Conservation (phyloP, 2,797 vertebrate species). For the Danio albolineatus region DNA sequence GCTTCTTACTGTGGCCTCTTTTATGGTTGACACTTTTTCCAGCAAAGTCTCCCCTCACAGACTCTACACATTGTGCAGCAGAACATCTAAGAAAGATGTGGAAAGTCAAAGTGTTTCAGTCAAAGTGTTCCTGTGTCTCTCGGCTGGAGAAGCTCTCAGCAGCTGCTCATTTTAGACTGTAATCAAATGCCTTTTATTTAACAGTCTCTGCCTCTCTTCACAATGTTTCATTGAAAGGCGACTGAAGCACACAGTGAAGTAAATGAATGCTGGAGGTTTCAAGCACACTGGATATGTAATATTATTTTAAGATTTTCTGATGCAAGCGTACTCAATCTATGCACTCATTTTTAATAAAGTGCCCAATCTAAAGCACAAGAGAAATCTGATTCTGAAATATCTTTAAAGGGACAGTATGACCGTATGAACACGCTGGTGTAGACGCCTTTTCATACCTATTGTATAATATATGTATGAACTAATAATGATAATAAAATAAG, state of each 20-base stretch:
- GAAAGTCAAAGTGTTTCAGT: constrained; percentile 7
- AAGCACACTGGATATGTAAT: constrained; percentile 4
- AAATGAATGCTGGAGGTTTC: constrained; percentile 30
- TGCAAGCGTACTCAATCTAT: constrained; percentile 15
- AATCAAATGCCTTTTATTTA: constrained; percentile 52
- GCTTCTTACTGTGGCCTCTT: not conserved
- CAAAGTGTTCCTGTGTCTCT: constrained; percentile 14
- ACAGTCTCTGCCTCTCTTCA: constrained; percentile 27
- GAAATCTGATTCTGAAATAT: constrained; percentile 22
- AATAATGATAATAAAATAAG: too few relatives aligned
- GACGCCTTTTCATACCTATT: too few relatives aligned
- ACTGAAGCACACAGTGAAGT: constrained; percentile 37
- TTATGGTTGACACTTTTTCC: not conserved
- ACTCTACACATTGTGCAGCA: constrained; percentile 3
- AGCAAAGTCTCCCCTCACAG: not conserved
- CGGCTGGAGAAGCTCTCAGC: constrained; percentile 31
- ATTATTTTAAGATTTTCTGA: constrained; percentile 7
- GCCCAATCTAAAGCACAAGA: constrained; percentile 14
- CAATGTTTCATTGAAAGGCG: constrained; percentile 50
- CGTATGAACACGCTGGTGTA: not conserved
- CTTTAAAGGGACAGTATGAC: not conserved
- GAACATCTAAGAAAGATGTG: constrained; percentile 7
- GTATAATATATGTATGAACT: too few relatives aligned
- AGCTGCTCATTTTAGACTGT: constrained; percentile 49
- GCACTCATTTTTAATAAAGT: constrained; percentile 30